phyloP scores from a whole-genome alignment of 1,140 invertebrate species.

The Nasonia longicornis region DNA sequence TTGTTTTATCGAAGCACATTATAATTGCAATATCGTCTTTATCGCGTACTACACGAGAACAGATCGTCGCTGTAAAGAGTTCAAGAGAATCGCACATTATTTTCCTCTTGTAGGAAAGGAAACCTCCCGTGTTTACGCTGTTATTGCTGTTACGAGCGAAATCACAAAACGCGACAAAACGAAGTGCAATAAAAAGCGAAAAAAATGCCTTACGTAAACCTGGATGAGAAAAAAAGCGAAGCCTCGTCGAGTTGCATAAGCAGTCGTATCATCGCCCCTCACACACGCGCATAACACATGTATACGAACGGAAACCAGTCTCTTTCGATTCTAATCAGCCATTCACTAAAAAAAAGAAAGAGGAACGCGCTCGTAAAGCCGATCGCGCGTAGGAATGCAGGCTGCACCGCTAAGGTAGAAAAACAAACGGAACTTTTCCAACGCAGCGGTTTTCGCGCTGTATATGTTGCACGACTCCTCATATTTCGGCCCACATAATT shows the following conservation, averaged over 20 bases:
- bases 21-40: no score
- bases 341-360: not conserved
- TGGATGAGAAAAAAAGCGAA: not conserved
- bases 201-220: slow-evolving; percentile 25
- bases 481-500: not conserved
- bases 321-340: slow-evolving; percentile 1
- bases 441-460: not conserved
- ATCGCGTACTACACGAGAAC: no score
- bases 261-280: not conserved
- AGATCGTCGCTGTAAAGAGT: no score
- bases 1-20: no score
- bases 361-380: not conserved
- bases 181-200: not conserved
- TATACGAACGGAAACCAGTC: not conserved
- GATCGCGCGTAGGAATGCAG: slow-evolving; percentile 27
- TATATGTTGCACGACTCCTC: not conserved
- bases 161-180: not conserved
- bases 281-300: not conserved
- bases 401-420: slow-evolving; percentile 28
- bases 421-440: slow-evolving; percentile 29
- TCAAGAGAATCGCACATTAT: no score
- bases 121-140: no score
- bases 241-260: not conserved
- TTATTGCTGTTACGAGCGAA: not conserved
- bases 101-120: no score